These are phyloP conservation scores for Chaenocephalus aceratus DNA, from an alignment of 2,113 vertebrate species.

Conservation along the genomic window DNA sequence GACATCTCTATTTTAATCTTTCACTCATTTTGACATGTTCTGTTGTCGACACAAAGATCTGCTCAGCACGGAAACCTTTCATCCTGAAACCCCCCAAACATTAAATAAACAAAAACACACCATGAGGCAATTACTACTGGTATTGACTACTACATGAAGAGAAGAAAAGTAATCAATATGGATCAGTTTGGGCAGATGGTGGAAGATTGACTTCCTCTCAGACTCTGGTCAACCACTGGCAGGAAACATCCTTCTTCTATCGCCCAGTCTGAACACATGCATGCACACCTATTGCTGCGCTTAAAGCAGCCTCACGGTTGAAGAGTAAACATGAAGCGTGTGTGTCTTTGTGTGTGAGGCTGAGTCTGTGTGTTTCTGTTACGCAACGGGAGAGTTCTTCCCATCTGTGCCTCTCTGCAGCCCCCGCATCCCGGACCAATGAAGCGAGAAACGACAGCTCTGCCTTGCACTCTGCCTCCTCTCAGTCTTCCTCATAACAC, in stretches of 20 bases:
- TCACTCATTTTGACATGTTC: conserved; percentile 10
- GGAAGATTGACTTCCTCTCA: background rate
- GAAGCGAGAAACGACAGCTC: conserved; percentile 80
- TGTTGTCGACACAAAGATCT: conserved; percentile 19
- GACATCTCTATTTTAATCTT: conserved; percentile 30
- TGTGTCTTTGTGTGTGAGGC: conserved; percentile 43
- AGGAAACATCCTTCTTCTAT: background rate
- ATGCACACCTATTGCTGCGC: conserved; percentile 43
- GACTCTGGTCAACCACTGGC: background rate
- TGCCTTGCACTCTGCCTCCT: conserved; percentile 68
- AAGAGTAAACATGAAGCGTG: conserved; percentile 43
- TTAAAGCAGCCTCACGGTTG: conserved; percentile 51
- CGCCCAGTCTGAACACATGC: background rate
- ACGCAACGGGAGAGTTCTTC: conserved; percentile 82
- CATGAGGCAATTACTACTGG: conserved; percentile 54
- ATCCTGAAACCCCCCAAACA: conserved; percentile 42
- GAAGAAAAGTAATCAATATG: background rate
- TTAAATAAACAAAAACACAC: conserved; percentile 49
- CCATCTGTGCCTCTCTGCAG: conserved; percentile 81
- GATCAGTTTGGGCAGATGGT: conserved; percentile 8
- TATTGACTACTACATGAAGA: conserved; percentile 36
- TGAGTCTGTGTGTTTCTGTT: conserved; percentile 70
- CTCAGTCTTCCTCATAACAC: conserved; percentile 67
- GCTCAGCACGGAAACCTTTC: conserved; percentile 41
- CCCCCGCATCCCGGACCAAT: conserved; percentile 78